Evolutionary conservation across 2,113 vertebrate species (phyloP), one percentile per base, ranked within the genome.

Genomic region (Catharus fuscescens): DNA sequence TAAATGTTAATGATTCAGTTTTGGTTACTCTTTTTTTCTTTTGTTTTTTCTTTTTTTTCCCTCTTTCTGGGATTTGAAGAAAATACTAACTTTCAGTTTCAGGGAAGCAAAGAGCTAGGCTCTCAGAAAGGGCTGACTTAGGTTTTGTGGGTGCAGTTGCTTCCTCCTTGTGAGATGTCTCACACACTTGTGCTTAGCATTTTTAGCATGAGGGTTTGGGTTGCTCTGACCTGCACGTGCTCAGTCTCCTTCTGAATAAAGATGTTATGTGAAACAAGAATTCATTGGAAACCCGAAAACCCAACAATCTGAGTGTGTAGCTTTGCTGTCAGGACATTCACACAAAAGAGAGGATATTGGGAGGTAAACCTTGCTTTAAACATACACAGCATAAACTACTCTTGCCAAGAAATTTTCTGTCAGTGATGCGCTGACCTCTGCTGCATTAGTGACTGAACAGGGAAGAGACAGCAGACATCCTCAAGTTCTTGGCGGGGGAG

Each of bases 401-500:
- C 69, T 36, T 76, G 59, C 19, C 32, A 48, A 26, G 48, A 87
- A 90, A 65, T 76, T 32, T 8, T 48, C n/a, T 53, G 18, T 44
- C n/a, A 34, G 57, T 24, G 48, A 44, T n/a, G 19, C 0, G 0
- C 48, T 93, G n/a, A 24, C 38, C 47, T 52, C 32, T 84, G 20
- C 40, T 77, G 15, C 32, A 14, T 48, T 60, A 44, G 47, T 77
- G 72, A 25, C 32, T 47, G 40, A 86, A 25, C 6, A 83, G 54
- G 38, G 34, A 38, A 82, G 5, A 70, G 34, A 74, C 17, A 78
- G 11, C 20, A 83, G 38, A 64, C 5, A n/a, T 47, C 26, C 17
- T 79, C 0, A 0, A 6, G 60, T 64, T 74, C 44, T 44, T 26
- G 36, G 34, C 34, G 8, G 56, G 18, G 21, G 5, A 13, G 21